These are phyloP conservation scores for Zaprionus camerounensis DNA, from an alignment of 1,140 invertebrate genomes.

Conservation along the genomic window DNA sequence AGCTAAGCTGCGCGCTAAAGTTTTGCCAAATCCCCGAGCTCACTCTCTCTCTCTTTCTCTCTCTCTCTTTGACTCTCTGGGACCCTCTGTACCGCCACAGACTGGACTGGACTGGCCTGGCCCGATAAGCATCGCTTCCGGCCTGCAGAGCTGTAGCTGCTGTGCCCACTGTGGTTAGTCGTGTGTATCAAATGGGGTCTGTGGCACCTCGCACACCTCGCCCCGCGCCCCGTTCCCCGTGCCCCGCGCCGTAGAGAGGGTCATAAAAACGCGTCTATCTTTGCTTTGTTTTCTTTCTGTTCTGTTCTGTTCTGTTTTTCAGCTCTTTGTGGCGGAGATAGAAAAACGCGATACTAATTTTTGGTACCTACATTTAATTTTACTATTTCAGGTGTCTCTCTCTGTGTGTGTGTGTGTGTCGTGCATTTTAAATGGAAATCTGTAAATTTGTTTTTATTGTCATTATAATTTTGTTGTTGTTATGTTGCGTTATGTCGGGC, in stretches of 20 bases:
- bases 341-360: slow-evolving; percentile 75
- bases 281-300: slow-evolving; percentile 39
- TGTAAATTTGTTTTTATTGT: slow-evolving; percentile 82
- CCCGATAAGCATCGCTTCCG: slow-evolving; percentile 78
- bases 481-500: slow-evolving; percentile 24
- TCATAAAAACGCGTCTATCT: slow-evolving; percentile 73
- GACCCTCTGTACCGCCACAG: slow-evolving; percentile 12
- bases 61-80: slow-evolving; percentile 24
- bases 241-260: not conserved
- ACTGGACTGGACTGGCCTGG: slow-evolving; percentile 20
- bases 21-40: slow-evolving; percentile 62
- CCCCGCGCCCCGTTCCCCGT: not conserved
- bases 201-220: slow-evolving; percentile 67
- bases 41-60: slow-evolving; percentile 46
- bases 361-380: slow-evolving; percentile 79
- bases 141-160: slow-evolving; percentile 54
- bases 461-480: slow-evolving; percentile 71
- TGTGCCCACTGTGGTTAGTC: slow-evolving; percentile 59
- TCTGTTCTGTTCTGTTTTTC: slow-evolving; percentile 25
- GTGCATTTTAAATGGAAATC: slow-evolving; percentile 73
- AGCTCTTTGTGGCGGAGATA: slow-evolving; percentile 51
- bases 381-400: slow-evolving; percentile 18
- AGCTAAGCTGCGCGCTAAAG: not conserved
- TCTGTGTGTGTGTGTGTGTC: slow-evolving; percentile 22
- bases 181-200: slow-evolving; percentile 81